Conservation (phyloP, 1,140 invertebrate species). For the Berghia stephanieae region DNA sequence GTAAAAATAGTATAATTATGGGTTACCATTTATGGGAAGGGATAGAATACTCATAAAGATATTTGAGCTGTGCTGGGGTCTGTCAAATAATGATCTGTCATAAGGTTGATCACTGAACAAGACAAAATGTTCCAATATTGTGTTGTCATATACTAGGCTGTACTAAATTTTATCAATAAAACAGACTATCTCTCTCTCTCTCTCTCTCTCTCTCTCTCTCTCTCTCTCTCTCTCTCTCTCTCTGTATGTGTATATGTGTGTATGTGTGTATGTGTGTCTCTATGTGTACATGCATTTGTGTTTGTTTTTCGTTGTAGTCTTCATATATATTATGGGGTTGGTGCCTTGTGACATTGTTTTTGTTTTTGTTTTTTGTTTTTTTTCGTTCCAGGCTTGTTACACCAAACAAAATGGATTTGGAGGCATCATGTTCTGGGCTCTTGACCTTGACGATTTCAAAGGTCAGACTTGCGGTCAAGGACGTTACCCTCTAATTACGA, state of each 20-base stretch:
- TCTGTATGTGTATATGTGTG: too few relatives aligned
- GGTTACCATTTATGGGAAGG: too few relatives aligned
- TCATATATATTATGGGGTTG: too few relatives aligned
- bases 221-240: neutral
- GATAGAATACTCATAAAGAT: too few relatives aligned
- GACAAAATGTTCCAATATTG: neutral
- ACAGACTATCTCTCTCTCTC: neutral
- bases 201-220: neutral
- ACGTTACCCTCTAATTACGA: conserved; percentile 51
- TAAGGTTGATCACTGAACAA: neutral
- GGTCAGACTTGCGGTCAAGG: conserved; percentile 48
- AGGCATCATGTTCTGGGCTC: conserved; percentile 96
- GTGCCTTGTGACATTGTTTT: too few relatives aligned
- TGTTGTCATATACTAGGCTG: too few relatives aligned
- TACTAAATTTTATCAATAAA: too few relatives aligned
- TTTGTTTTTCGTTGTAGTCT: too few relatives aligned
- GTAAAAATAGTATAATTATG: too few relatives aligned
- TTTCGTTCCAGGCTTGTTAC: neutral
- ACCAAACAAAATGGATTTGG: conserved; percentile 78
- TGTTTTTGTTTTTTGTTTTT: too few relatives aligned
- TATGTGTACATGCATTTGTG: too few relatives aligned
- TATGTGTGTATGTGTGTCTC: too few relatives aligned
- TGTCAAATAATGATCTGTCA: neutral
- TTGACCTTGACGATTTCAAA: conserved; percentile 81
- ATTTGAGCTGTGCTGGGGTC: neutral